These are phyloP conservation scores for Irena cyanogastra DNA, from an alignment of 2,113 vertebrate genomes.

Conservation along the genomic window DNA sequence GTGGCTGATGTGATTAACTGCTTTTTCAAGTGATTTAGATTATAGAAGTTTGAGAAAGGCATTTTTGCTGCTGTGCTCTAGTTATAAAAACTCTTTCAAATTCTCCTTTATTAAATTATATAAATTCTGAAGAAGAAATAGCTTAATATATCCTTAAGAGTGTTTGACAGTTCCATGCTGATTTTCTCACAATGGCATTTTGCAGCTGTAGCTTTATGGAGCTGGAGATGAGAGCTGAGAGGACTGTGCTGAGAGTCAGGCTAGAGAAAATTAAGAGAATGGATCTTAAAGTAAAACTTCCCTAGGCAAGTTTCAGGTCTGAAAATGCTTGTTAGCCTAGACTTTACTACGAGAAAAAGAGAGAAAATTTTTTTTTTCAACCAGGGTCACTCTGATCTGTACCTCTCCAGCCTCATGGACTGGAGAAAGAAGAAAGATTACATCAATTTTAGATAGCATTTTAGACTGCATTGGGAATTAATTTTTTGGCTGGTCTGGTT, in stretches of 20 bases:
- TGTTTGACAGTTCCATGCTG: background rate
- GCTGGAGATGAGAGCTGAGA: background rate
- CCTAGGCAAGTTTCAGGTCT: background rate
- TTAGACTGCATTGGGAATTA: background rate
- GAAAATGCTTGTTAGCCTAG: background rate
- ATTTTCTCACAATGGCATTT: background rate
- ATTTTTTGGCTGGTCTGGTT: background rate
- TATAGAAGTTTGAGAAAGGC: background rate
- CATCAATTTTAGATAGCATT: background rate
- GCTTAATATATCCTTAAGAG: background rate
- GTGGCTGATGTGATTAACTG: background rate
- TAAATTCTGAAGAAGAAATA: background rate
- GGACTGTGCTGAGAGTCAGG: background rate
- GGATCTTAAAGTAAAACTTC: background rate
- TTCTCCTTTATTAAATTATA: background rate
- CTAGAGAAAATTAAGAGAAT: background rate
- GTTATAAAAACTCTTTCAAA: background rate
- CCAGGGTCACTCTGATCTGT: background rate
- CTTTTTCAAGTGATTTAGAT: background rate
- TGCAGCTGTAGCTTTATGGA: background rate
- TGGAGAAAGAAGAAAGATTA: background rate
- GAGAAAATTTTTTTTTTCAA: background rate
- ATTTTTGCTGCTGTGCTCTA: background rate
- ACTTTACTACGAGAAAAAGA: background rate
- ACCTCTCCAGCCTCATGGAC: background rate